Evolutionary conservation across 2,113 vertebrate species (phyloP).

Genomic region (Eulemur rufifrons): DNA sequence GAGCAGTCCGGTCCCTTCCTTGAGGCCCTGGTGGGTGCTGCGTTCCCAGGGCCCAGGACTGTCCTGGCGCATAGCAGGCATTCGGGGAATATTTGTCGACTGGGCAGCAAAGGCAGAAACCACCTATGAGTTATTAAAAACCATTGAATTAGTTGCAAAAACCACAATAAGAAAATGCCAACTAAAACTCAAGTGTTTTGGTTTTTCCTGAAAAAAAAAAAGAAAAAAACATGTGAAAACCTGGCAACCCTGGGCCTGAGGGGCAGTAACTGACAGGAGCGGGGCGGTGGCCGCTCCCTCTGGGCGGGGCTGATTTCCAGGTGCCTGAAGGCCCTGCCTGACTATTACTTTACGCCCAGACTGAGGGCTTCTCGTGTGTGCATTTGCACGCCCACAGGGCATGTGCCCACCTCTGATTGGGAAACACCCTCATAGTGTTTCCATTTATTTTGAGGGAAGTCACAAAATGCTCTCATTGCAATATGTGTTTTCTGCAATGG

Average conservation of each 20-base stretch:
- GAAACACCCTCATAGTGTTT: background rate
- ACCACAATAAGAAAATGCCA: background rate
- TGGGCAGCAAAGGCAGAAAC: background rate
- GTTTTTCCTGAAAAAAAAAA: background rate
- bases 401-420: background rate
- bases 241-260: background rate
- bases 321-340: accelerated
- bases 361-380: background rate
- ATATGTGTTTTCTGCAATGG: background rate
- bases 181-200: background rate
- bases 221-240: background rate
- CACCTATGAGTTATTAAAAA: background rate
- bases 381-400: background rate
- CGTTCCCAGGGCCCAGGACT: background rate
- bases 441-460: background rate
- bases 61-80: background rate
- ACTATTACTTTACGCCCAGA: accelerated
- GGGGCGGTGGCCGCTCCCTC: background rate
- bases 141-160: background rate
- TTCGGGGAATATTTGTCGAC: background rate
- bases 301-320: background rate
- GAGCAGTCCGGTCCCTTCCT: background rate
- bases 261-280: accelerated
- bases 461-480: background rate
- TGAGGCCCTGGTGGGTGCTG: background rate